phyloP scores from a whole-genome alignment of 2,113 vertebrate genomes.

The Desmodus rotundus region DNA sequence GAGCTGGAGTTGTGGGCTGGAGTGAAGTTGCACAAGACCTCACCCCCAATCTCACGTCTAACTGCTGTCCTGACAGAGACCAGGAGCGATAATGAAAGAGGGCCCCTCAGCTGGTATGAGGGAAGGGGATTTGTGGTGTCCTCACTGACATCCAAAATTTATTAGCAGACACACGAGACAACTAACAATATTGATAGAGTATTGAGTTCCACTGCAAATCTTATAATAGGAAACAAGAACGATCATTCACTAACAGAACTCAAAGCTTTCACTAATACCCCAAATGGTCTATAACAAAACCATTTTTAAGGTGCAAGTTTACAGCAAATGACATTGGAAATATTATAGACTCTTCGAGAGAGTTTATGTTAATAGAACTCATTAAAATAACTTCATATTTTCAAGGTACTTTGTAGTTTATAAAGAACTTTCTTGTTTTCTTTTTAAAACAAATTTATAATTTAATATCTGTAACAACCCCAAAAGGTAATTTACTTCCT shows the following conservation, averaged over 20 bases:
- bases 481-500: neutral
- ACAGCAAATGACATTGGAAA: neutral
- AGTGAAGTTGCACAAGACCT: neutral
- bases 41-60: neutral
- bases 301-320: neutral
- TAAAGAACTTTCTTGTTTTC: neutral
- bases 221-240: neutral
- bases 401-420: neutral
- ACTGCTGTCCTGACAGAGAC: neutral
- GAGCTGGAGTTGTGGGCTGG: neutral
- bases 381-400: neutral
- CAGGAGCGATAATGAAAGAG: neutral
- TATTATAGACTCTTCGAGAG: neutral
- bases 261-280: neutral
- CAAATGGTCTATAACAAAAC: neutral
- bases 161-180: neutral
- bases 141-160: neutral
- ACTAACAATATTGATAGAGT: neutral
- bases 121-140: neutral
- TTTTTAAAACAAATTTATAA: neutral
- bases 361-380: neutral
- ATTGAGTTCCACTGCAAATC: neutral
- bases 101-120: neutral
- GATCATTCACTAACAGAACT: neutral
- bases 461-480: neutral